phyloP scores from a whole-genome alignment of 2,888 invertebrate species.

The Muschampia plurimacula region DNA sequence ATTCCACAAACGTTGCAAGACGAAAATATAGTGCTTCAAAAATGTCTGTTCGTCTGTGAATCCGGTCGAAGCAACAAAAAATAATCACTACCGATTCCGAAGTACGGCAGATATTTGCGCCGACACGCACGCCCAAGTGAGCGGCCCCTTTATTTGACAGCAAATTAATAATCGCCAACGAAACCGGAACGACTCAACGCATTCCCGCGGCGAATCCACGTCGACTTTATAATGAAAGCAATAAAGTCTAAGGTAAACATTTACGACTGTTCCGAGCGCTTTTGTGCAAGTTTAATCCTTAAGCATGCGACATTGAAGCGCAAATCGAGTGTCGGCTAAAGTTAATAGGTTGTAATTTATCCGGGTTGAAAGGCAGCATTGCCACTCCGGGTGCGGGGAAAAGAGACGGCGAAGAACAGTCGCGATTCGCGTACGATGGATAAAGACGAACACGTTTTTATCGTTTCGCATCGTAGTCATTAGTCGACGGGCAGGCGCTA shows the following conservation, averaged over 20 bases:
- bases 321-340: constrained; percentile 79
- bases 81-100: constrained; percentile 82
- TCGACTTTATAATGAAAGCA: constrained; percentile 72
- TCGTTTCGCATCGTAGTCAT: constrained; percentile 71
- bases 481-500: constrained; percentile 63
- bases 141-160: constrained; percentile 86
- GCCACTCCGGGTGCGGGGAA: constrained; percentile 78
- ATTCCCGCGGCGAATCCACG: constrained; percentile 63
- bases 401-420: constrained; percentile 56
- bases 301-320: constrained; percentile 76
- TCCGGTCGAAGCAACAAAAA: constrained; percentile 79
- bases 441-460: constrained; percentile 71
- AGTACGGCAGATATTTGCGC: constrained; percentile 85
- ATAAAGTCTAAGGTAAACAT: constrained; percentile 76
- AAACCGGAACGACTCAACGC: constrained; percentile 74
- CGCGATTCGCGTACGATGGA: constrained; percentile 48
- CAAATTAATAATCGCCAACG: constrained; percentile 81
- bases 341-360: constrained; percentile 85
- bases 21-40: constrained; percentile 60
- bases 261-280: constrained; percentile 61
- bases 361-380: constrained; percentile 80
- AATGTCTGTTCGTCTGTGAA: constrained; percentile 75
- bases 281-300: constrained; percentile 83
- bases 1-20: constrained; percentile 48
- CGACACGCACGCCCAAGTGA: constrained; percentile 85